Evolutionary conservation across 2,113 vertebrate genomes (phyloP).

Genomic region (Otus sunia): DNA sequence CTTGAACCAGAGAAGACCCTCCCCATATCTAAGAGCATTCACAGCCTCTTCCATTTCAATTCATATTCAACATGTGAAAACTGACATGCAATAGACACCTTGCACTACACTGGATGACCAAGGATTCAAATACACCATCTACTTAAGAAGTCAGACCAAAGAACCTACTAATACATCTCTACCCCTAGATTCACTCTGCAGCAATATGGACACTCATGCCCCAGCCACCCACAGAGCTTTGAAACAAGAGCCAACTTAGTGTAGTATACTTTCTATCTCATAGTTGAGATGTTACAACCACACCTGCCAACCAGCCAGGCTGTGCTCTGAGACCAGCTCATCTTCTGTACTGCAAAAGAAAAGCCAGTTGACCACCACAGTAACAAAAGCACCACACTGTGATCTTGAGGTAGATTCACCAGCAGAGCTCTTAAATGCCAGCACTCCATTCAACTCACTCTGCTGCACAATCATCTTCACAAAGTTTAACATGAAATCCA

Average conservation of each 20-base stretch:
- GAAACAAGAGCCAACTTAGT: not conserved
- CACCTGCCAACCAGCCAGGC: not conserved
- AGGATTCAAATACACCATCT: not conserved
- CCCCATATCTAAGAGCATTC: not conserved
- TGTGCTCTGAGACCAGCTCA: not conserved
- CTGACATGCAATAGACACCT: not conserved
- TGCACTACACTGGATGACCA: not conserved
- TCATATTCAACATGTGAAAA: not conserved
- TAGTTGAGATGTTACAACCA: not conserved
- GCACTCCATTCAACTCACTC: not conserved
- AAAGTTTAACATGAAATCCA: not conserved
- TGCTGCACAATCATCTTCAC: not conserved
- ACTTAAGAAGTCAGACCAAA: not conserved
- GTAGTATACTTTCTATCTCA: not conserved
- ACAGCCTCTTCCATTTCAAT: not conserved
- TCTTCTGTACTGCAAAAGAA: not conserved
- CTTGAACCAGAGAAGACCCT: not conserved
- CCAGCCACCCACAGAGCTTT: not conserved
- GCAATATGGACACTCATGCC: fast-evolving
- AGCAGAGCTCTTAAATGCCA: not conserved
- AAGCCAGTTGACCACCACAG: not conserved
- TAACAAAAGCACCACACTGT: not conserved
- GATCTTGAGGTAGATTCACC: not conserved
- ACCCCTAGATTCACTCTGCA: not conserved
- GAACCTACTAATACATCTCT: not conserved